Percentiles rank a stretch among this genome's conserved stretches.
Conservation (phyloP, 1,140 invertebrate species). For the Calosoma granatense region DNA sequence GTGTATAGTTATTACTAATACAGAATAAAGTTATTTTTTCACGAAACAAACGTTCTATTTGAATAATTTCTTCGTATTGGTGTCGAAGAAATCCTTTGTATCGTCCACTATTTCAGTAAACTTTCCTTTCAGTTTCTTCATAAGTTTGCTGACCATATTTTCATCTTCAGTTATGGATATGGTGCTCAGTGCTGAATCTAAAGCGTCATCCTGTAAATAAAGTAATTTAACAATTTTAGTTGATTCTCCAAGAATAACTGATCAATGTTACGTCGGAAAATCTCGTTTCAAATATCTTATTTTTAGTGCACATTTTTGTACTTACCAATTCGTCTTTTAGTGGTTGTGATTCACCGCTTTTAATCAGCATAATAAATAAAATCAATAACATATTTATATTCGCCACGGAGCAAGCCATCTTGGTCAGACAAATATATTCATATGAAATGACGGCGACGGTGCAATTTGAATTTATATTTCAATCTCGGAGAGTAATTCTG, state of each 20-base stretch:
- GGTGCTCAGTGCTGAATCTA: neutral
- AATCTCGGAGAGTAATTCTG: too few relatives aligned
- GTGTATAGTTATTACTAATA: too few relatives aligned
- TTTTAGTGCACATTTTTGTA: neutral
- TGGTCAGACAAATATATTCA: too few relatives aligned
- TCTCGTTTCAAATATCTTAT: neutral
- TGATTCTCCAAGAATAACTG: too few relatives aligned
- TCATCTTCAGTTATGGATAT: neutral
- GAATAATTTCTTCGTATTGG: neutral
- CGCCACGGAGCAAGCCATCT: neutral
- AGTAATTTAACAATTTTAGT: too few relatives aligned
- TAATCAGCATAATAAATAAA: neutral
- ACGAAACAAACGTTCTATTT: too few relatives aligned
- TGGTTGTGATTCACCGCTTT: neutral
- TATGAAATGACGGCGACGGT: too few relatives aligned
- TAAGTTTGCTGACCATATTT: neutral
- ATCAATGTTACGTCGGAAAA: too few relatives aligned
- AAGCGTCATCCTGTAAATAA: neutral
- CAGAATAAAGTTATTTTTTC: too few relatives aligned
- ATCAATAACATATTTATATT: neutral
- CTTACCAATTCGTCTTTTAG: neutral
- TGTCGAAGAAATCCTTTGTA: neutral
- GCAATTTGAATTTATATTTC: too few relatives aligned
- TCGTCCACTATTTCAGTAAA: neutral
- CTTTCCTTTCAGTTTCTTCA: neutral